phyloP scores from a whole-genome alignment of 2,797 vertebrate species.

The Pteropus rufus region DNA sequence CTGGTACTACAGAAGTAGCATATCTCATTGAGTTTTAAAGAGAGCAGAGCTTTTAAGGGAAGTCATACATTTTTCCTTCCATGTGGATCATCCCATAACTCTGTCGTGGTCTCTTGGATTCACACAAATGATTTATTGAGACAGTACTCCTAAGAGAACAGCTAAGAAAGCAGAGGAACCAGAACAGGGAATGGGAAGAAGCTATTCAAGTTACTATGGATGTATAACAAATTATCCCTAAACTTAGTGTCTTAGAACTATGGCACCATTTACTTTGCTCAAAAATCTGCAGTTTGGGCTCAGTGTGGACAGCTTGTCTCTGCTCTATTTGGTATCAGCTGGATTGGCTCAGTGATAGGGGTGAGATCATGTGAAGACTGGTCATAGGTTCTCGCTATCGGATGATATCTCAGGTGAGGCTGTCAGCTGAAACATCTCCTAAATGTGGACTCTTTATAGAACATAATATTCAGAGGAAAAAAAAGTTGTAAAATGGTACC shows the following conservation, averaged over 20 bases:
- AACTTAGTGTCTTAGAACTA: neutral
- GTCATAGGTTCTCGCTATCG: neutral
- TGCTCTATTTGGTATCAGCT: neutral
- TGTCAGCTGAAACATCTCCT: neutral
- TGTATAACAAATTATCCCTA: neutral
- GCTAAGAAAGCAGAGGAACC: neutral
- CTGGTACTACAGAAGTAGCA: neutral
- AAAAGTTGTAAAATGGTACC: neutral
- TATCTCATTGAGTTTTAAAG: neutral
- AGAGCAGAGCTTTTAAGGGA: neutral
- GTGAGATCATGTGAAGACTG: neutral
- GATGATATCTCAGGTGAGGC: neutral
- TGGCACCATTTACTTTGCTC: neutral
- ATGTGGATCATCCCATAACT: neutral
- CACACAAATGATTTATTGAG: neutral
- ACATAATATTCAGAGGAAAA: neutral
- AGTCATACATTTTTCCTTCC: neutral
- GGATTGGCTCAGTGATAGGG: neutral
- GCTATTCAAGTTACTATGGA: neutral
- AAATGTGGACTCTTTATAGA: neutral
- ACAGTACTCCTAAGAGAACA: neutral
- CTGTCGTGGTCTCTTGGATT: neutral
- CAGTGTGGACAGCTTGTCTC: neutral
- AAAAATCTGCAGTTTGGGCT: neutral
- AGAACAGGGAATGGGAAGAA: neutral